Percentiles rank a stretch among this genome's conserved stretches.
These are phyloP conservation scores for Crioceris asparagi DNA, from an alignment of 2,888 invertebrate species.

Conservation along the genomic window DNA sequence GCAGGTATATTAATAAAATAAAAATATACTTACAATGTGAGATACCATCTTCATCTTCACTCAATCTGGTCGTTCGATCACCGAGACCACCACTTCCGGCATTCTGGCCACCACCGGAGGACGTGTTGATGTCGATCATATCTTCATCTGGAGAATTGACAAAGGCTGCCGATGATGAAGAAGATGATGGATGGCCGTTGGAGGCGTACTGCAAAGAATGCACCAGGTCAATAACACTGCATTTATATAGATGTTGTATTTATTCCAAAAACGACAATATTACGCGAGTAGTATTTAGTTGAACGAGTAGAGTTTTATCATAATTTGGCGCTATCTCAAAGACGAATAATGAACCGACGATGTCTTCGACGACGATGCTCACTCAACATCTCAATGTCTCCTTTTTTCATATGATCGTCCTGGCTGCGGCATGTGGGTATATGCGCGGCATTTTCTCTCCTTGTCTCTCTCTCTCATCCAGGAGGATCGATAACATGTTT, in stretches of 20 bases:
- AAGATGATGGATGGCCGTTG: constrained; percentile 15
- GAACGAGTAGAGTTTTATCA: neutral
- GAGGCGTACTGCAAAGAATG: constrained; percentile 9
- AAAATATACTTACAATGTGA: constrained; percentile 33
- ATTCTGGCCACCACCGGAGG: too few species aligned
- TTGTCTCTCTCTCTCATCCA: too few species aligned
- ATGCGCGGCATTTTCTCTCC: too few species aligned
- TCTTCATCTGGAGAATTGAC: constrained; percentile 48
- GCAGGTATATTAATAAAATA: neutral
- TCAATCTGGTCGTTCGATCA: constrained; percentile 22
- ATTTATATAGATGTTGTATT: constrained; percentile 4
- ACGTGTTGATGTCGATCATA: constrained; percentile 55
- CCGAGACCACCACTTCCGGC: constrained; percentile 29
- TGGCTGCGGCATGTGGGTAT: neutral
- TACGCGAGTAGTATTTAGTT: constrained; percentile 2
- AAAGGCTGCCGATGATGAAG: too few species aligned
- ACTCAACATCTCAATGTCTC: too few species aligned
- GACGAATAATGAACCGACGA: too few species aligned
- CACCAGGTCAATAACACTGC: too few species aligned
- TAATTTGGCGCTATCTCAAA: too few species aligned
- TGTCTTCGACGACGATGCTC: too few species aligned
- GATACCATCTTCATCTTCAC: constrained; percentile 32
- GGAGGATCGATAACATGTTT: too few species aligned
- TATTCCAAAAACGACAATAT: constrained; percentile 2
- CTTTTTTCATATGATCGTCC: neutral